Conservation (phyloP, 1,140 invertebrate species). For the Xylocopa sonorina region DNA sequence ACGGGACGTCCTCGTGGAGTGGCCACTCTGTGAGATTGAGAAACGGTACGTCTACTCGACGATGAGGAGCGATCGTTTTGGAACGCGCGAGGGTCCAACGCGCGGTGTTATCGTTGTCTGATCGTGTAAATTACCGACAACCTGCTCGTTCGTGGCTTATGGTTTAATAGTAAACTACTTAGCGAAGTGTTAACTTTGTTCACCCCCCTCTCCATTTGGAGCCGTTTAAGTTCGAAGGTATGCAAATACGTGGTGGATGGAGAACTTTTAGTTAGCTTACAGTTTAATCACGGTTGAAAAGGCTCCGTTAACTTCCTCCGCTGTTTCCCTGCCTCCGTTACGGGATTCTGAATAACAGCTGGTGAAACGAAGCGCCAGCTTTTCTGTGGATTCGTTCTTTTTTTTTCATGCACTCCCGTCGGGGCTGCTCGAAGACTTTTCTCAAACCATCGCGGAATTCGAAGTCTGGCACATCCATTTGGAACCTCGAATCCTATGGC, state of each 20-base stretch:
- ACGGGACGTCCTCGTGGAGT: conserved; percentile 4
- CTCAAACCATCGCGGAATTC: no score
- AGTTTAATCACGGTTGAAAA: conserved; percentile 42
- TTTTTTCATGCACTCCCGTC: no score
- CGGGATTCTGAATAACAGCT: not conserved
- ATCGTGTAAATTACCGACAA: conserved; percentile 23
- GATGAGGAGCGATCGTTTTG: not conserved
- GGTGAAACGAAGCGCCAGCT: no score
- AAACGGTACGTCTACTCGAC: not conserved
- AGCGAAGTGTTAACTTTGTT: conserved; percentile 37
- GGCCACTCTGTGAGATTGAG: not conserved
- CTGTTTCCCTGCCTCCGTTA: not conserved
- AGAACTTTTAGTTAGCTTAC: conserved; percentile 42
- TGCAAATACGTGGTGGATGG: conserved; percentile 38
- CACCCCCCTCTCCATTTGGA: not conserved
- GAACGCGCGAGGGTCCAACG: not conserved
- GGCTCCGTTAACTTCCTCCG: not conserved
- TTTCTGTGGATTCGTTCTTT: not conserved
- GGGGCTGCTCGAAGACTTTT: not conserved
- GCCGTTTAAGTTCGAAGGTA: conserved; percentile 40
- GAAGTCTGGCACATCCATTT: no score
- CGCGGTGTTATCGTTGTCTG: not conserved
- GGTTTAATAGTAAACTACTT: conserved; percentile 47
- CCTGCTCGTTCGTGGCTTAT: conserved; percentile 12
- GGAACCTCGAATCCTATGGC: no score